Conservation (phyloP, 2,888 invertebrate species). For the Rhagonycha lutea region DNA sequence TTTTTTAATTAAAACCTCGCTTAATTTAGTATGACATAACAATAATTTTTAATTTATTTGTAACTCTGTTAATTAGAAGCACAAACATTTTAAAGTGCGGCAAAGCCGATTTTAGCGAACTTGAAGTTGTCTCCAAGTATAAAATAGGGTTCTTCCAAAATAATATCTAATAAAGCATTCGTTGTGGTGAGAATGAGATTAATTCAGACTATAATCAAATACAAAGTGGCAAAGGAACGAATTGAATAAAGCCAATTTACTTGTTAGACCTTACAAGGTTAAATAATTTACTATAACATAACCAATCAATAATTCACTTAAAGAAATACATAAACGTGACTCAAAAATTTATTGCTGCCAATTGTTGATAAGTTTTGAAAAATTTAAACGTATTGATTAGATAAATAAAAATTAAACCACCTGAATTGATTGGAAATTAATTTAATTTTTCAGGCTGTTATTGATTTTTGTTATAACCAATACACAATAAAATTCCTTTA, state of each 20-base stretch:
- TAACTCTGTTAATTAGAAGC: background rate
- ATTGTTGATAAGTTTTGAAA: background rate
- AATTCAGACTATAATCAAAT: background rate
- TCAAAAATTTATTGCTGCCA: background rate
- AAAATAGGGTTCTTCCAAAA: background rate
- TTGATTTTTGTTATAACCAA: background rate
- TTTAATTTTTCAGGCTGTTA: background rate
- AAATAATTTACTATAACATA: background rate
- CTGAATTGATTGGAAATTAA: background rate
- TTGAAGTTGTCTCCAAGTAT: background rate
- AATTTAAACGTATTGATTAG: background rate
- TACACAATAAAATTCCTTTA: background rate
- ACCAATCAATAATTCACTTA: background rate
- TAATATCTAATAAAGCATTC: background rate
- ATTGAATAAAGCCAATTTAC: background rate
- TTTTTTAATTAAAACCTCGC: background rate
- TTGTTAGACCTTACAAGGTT: background rate
- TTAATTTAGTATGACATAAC: background rate
- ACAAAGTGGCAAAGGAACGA: background rate
- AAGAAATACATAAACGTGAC: no score
- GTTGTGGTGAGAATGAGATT: background rate
- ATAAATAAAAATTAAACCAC: background rate
- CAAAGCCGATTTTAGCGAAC: background rate
- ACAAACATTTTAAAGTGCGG: background rate
- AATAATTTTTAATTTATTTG: background rate